Conservation (phyloP, 2,797 vertebrate species). For the Spinus olivaceus region DNA sequence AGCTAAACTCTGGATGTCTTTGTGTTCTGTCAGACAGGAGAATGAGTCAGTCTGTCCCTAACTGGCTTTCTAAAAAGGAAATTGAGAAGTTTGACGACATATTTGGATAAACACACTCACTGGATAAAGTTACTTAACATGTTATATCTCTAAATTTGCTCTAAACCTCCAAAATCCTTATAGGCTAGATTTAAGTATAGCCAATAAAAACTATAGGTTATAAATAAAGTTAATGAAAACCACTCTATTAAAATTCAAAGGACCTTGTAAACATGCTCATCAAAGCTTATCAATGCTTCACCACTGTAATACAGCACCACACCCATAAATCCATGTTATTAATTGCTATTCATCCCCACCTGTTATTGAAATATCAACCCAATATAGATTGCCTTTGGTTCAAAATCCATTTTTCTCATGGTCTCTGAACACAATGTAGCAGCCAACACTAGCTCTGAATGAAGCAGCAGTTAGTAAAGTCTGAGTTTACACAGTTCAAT, state of each 20-base stretch:
- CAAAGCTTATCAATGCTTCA: constrained; percentile 28
- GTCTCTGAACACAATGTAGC: neutral
- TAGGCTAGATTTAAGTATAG: constrained; percentile 46
- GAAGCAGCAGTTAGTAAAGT: neutral
- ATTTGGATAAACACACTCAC: constrained; percentile 68
- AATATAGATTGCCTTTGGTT: neutral
- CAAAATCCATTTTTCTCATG: constrained; percentile 26
- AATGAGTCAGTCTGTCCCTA: constrained; percentile 66
- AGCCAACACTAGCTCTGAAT: neutral
- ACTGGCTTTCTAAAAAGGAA: constrained; percentile 68
- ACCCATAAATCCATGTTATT: constrained; percentile 7
- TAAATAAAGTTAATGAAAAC: constrained; percentile 53
- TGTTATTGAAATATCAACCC: constrained; percentile 26
- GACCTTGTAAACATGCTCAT: constrained; percentile 32
- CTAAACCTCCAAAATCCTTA: constrained; percentile 64
- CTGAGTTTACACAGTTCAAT: neutral
- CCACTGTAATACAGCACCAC: neutral
- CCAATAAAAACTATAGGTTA: constrained; percentile 57
- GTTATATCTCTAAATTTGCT: constrained; percentile 47
- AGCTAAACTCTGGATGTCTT: constrained; percentile 60
- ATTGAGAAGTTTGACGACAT: constrained; percentile 63
- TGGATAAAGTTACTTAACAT: constrained; percentile 65
- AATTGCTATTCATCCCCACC: constrained; percentile 11
- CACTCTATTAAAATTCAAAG: constrained; percentile 35
- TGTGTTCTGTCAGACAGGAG: constrained; percentile 49